These are phyloP conservation scores for Opisthograptis luteolata DNA, from an alignment of 2,888 invertebrate species.

Conservation along the genomic window DNA sequence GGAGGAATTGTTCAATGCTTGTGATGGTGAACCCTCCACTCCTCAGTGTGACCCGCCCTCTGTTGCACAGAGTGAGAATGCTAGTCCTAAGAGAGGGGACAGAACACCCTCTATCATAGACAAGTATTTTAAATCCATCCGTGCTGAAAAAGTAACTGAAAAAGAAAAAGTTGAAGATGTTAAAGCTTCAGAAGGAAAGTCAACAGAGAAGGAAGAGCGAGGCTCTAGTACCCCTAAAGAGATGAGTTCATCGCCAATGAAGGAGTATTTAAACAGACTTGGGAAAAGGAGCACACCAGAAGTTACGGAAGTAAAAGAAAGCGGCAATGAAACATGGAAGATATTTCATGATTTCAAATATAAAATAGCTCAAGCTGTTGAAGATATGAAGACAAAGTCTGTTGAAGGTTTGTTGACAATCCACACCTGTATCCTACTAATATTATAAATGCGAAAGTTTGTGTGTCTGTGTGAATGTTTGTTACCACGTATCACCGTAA, in stretches of 20 bases:
- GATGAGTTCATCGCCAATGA: conserved; percentile 79
- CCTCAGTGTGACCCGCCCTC: conserved; percentile 75
- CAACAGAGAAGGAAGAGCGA: conserved; percentile 52
- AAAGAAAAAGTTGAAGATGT: conserved; percentile 67
- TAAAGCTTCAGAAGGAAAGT: conserved; percentile 56
- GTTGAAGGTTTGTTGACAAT: conserved; percentile 72
- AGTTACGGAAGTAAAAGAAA: conserved; percentile 71
- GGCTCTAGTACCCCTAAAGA: conserved; percentile 59
- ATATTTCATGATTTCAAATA: conserved; percentile 89
- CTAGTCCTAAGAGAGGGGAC: conserved; percentile 75
- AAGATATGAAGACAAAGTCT: conserved; percentile 89
- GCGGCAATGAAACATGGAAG: conserved; percentile 87
- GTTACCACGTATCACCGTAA: too few species aligned
- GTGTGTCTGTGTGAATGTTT: too few species aligned
- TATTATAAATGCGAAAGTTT: too few species aligned
- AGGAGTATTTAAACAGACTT: conserved; percentile 83
- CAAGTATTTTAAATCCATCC: conserved; percentile 79
- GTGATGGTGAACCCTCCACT: conserved; percentile 83
- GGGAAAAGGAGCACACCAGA: conserved; percentile 87
- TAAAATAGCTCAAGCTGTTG: conserved; percentile 90
- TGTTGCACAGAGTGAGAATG: conserved; percentile 61
- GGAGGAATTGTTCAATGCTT: conserved; percentile 87
- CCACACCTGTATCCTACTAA: background rate
- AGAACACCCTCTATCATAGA: conserved; percentile 76
- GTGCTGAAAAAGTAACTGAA: conserved; percentile 62